These are phyloP conservation scores for Glaucopsyche alexis DNA, from an alignment of 2,888 invertebrate genomes.

Conservation along the genomic window DNA sequence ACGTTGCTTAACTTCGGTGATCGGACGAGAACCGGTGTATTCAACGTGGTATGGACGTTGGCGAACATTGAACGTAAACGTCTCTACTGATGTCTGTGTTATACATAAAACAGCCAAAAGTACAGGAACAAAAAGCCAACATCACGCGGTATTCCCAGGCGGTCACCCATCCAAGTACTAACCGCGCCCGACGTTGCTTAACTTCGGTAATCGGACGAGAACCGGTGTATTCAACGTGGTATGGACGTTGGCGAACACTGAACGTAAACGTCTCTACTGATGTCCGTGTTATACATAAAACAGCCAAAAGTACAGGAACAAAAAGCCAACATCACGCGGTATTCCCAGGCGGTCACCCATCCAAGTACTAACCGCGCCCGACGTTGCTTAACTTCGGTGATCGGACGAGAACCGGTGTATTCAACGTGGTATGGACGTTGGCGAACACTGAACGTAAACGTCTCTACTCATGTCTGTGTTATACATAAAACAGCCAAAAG, in stretches of 20 bases:
- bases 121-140: no score
- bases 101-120: no score
- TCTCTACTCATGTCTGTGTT: no score
- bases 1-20: constrained; percentile 56
- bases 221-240: constrained; percentile 39
- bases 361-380: constrained; percentile 58
- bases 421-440: constrained; percentile 54
- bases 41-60: constrained; percentile 37
- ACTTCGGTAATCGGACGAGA: constrained; percentile 45
- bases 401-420: constrained; percentile 56
- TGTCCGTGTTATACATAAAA: no score
- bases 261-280: no score
- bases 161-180: no score
- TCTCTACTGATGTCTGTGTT: no score
- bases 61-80: constrained; percentile 25
- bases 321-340: constrained; percentile 57
- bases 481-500: no score
- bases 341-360: constrained; percentile 62
- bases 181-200: no score
- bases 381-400: constrained; percentile 57
- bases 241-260: constrained; percentile 36
- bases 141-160: no score
- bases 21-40: constrained; percentile 44
- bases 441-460: constrained; percentile 33
- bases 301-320: constrained; percentile 1